phyloP scores from a whole-genome alignment of 2,888 invertebrate genomes.

The Epistrophe grossulariae region DNA sequence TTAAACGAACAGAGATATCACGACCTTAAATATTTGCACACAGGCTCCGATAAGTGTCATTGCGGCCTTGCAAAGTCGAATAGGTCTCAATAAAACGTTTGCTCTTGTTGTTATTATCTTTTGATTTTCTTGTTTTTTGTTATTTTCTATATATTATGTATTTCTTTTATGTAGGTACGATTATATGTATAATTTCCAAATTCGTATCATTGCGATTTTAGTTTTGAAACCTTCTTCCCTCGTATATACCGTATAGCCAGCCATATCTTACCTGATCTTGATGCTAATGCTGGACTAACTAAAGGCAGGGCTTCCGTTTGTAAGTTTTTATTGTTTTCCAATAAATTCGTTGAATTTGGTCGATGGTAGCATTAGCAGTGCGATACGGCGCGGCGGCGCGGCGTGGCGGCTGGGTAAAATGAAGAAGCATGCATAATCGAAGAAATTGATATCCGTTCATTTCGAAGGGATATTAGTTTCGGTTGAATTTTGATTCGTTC shows the following conservation, averaged over 20 bases:
- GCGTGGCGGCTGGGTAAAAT: conserved; percentile 20
- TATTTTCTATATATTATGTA: conserved; percentile 5
- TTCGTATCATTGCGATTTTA: conserved; percentile 52
- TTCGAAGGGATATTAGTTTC: conserved; percentile 64
- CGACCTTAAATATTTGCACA: background rate
- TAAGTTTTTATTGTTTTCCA: conserved; percentile 56
- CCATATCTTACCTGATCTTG: conserved; percentile 8
- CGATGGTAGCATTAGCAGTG: background rate
- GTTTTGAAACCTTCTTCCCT: conserved; percentile 17
- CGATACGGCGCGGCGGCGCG: background rate
- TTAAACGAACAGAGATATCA: too few species aligned
- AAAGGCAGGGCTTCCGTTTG: conserved; percentile 57
- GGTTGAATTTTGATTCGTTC: conserved; percentile 51
- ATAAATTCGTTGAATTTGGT: conserved; percentile 51
- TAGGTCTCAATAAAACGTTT: conserved; percentile 59
- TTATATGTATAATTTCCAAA: conserved; percentile 22
- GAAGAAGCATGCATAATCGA: conserved; percentile 69
- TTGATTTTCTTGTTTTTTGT: conserved; percentile 1
- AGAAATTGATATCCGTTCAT: conserved; percentile 69
- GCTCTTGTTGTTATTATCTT: conserved; percentile 34
- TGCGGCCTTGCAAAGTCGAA: conserved; percentile 24
- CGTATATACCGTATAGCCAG: background rate
- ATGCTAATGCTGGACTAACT: conserved; percentile 16
- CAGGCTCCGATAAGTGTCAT: background rate
- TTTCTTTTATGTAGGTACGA: conserved; percentile 8